Conservation (phyloP, 2,113 vertebrate genomes). For the Micronycteris hirsuta region DNA sequence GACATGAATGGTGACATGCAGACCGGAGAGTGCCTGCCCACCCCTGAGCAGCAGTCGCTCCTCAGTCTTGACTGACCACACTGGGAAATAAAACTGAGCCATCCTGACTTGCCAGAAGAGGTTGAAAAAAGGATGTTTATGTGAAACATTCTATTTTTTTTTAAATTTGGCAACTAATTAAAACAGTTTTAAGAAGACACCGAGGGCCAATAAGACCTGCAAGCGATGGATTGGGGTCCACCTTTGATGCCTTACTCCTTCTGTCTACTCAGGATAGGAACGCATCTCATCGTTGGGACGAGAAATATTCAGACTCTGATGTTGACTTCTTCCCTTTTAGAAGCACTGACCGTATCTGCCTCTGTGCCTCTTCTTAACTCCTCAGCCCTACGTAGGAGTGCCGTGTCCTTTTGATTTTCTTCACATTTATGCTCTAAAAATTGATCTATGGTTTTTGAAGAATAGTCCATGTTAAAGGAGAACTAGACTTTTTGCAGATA, state of each 20-base stretch:
- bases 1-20: background rate
- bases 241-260: background rate
- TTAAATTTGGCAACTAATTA: background rate
- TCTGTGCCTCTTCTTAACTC: background rate
- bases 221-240: background rate
- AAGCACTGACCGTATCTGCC: background rate
- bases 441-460: background rate
- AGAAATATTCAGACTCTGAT: background rate
- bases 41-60: background rate
- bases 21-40: rapidly evolving
- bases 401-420: background rate
- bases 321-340: background rate
- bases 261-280: background rate
- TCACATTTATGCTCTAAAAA: background rate
- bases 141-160: background rate
- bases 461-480: background rate
- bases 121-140: background rate
- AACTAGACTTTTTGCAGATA: background rate
- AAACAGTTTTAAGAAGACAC: background rate
- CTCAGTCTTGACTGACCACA: background rate
- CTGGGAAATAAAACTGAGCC: background rate
- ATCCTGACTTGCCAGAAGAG: background rate
- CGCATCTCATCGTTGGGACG: background rate
- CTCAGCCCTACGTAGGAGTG: too few relatives aligned
- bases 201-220: background rate